Conservation (phyloP, 2,113 vertebrate genomes). For the Cebidichthys violaceus region DNA sequence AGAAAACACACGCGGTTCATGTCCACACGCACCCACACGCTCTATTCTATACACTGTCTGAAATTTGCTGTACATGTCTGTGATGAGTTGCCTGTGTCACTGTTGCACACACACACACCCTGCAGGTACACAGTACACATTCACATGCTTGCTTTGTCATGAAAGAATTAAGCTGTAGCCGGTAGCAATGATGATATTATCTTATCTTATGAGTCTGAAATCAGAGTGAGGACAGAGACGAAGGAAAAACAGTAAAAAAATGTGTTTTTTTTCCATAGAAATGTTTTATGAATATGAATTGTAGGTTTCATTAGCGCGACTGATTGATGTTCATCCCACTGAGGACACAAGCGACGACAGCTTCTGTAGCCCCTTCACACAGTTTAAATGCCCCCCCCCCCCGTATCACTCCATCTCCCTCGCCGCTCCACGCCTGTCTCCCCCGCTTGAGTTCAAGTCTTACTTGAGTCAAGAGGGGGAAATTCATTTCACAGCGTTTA, state of each 20-base stretch:
- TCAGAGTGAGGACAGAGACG: slow-evolving; percentile 17
- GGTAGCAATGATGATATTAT: slow-evolving; percentile 37
- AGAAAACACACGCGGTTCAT: neutral
- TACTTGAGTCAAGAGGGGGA: neutral
- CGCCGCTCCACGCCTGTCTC: slow-evolving; percentile 27
- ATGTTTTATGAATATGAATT: slow-evolving; percentile 9
- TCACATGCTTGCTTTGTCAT: slow-evolving; percentile 5
- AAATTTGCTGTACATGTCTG: neutral
- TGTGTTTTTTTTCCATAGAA: neutral
- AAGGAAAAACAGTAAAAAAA: neutral
- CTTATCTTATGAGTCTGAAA: slow-evolving; percentile 25
- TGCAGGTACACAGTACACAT: neutral
- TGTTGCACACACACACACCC: neutral
- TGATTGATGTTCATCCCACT: slow-evolving; percentile 13
- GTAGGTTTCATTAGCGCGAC: neutral
- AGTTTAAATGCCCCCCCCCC: neutral
- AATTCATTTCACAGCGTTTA: slow-evolving; percentile 46
- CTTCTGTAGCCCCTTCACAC: slow-evolving; percentile 23
- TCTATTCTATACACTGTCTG: neutral
- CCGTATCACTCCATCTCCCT: slow-evolving; percentile 30
- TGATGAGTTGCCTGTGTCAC: neutral
- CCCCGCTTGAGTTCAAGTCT: slow-evolving; percentile 28
- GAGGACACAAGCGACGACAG: slow-evolving; percentile 18
- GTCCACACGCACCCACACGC: neutral
- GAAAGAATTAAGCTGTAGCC: slow-evolving; percentile 6